Evolutionary conservation across 2,888 invertebrate genomes (phyloP).

Genomic region (Leptinotarsa haldemani): DNA sequence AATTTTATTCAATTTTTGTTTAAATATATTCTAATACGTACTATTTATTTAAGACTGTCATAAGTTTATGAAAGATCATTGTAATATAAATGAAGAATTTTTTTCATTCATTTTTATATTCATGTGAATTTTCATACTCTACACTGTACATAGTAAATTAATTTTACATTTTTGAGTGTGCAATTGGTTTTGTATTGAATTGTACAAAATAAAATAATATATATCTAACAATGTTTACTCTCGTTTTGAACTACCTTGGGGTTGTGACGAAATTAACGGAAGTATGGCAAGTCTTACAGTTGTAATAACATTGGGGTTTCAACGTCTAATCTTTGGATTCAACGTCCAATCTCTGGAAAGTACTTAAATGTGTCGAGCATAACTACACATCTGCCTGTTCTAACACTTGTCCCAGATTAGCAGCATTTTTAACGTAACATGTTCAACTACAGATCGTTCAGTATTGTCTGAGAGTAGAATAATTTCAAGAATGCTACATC

Average conservation of each 20-base stretch:
- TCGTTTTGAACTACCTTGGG: neutral
- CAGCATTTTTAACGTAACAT: no score
- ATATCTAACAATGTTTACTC: neutral
- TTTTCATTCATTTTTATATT: constrained; percentile 34
- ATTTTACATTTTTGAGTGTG: constrained; percentile 53
- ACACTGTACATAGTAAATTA: constrained; percentile 47
- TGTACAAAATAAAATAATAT: constrained; percentile 51
- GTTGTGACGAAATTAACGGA: neutral
- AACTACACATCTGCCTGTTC: no score
- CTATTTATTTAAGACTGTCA: constrained; percentile 45
- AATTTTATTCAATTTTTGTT: neutral
- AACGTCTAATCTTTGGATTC: no score
- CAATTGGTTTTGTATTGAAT: constrained; percentile 54
- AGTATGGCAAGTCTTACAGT: no score
- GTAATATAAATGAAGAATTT: constrained; percentile 26
- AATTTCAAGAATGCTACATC: no score
- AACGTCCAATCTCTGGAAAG: no score
- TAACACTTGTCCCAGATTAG: no score
- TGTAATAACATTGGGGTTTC: no score
- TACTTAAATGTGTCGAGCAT: no score
- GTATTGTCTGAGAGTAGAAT: no score
- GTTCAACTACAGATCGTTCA: no score
- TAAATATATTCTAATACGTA: constrained; percentile 34
- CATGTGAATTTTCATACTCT: constrained; percentile 22
- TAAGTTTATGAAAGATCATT: constrained; percentile 2